phyloP scores from a whole-genome alignment of 2,797 vertebrate species.

The Zalophus californianus region DNA sequence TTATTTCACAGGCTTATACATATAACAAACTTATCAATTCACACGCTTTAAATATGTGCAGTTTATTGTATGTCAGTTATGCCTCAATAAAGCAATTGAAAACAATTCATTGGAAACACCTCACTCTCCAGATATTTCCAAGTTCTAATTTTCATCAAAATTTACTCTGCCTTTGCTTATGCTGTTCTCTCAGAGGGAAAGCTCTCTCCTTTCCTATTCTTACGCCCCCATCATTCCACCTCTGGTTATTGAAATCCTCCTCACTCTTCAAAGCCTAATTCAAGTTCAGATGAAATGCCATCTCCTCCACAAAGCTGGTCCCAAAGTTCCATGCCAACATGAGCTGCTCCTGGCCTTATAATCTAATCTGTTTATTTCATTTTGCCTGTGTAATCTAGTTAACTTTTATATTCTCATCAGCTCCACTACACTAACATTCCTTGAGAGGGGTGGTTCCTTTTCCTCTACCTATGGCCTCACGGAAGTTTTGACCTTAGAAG shows the following conservation, averaged over 20 bases:
- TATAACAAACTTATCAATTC: background rate
- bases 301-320: background rate
- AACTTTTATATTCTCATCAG: background rate
- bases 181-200: background rate
- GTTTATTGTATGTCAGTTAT: background rate
- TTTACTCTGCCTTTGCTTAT: background rate
- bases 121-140: background rate
- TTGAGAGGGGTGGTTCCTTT: background rate
- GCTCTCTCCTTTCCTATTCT: background rate
- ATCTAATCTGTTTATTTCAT: background rate
- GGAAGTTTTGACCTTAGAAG: slow-evolving; percentile 7
- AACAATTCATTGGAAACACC: background rate
- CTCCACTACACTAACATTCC: background rate
- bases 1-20: background rate
- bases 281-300: background rate
- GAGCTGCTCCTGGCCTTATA: background rate
- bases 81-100: background rate
- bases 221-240: background rate
- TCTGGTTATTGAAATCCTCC: background rate
- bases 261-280: background rate
- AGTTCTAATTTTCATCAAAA: background rate
- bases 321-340: background rate
- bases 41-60: background rate
- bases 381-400: background rate
- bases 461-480: background rate